These are phyloP conservation scores for Phaethornis superciliosus DNA, from an alignment of 2,113 vertebrate species.

Conservation along the genomic window DNA sequence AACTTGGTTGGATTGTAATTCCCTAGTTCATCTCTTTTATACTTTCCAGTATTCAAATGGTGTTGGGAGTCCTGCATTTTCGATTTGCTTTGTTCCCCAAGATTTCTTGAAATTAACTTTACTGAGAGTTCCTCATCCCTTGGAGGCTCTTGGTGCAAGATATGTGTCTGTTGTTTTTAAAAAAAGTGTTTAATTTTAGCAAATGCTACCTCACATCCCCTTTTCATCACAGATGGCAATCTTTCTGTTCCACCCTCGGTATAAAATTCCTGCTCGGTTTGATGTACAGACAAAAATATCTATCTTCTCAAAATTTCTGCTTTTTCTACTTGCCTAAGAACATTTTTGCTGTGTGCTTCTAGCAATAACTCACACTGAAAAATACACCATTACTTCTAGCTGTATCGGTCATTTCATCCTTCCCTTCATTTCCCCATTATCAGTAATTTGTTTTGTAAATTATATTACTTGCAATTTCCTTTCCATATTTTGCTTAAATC, in stretches of 20 bases:
- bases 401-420: constrained; percentile 36
- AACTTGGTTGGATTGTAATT: background rate
- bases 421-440: constrained; percentile 17
- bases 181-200: constrained; percentile 66
- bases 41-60: background rate
- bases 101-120: constrained; percentile 43
- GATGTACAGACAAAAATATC: constrained; percentile 56
- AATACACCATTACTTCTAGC: constrained; percentile 13
- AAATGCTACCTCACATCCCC: constrained; percentile 66
- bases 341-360: background rate
- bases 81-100: background rate
- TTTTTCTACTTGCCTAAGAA: constrained; percentile 5
- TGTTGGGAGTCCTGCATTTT: background rate
- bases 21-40: background rate
- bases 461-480: constrained; percentile 13
- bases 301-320: background rate
- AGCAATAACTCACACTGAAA: background rate
- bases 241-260: constrained; percentile 59
- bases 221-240: constrained; percentile 69
- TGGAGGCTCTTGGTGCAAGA: constrained; percentile 13
- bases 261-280: constrained; percentile 55
- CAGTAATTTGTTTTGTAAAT: constrained; percentile 9
- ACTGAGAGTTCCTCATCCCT: constrained; percentile 5
- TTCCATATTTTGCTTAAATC: background rate
- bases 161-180: constrained; percentile 53